Evolutionary conservation across 2,113 vertebrate genomes (phyloP), one percentile per base, ranked within the genome.

Genomic region (Copsychus sechellarum): DNA sequence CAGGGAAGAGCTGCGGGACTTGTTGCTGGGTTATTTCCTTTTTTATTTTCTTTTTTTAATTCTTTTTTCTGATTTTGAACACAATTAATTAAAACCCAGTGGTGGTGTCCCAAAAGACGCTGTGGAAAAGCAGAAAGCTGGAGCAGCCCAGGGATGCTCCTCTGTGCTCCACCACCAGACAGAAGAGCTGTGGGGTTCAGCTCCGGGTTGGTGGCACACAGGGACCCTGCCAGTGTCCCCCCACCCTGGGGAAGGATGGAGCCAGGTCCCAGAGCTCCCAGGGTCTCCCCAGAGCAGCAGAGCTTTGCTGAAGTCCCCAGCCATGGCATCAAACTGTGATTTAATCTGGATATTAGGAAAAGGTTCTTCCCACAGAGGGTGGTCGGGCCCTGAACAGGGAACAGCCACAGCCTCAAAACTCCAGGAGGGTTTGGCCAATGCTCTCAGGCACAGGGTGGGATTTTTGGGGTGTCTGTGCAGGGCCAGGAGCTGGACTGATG

Each of bases 61-160:
- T n/a, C 24, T 54, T 20, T 10, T 14, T 19, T 38, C 18, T 13
- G 9, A 33, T 29, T 94, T 88, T 53, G 54, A 92, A 42, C 51
- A 38, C 64, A 83, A 84, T 97, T 95, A 94, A 95, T 96, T 92
- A 92, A 92, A 96, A 79, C 0, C 7, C 77, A 45, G 58, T 0
- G 1, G 33, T 42, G 6, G 5, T 73, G 72, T 93, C 92, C 93
- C 92, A 48, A 69, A 95, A 80, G 95, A 24, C 1, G 0, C 3
- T 25, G 80, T 12, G 42, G 84, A 36, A 86, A 89, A 81, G 81
- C 48, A n/a, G 48, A 69, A 85, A 69, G 18, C 34, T 14, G 33
- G 58, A 76, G 79, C 4, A 10, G 58, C 57, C 69, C 81, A 21
- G 82, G 57, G 73, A 53, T 28, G 60, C 10, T 20, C 23, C 25